Percentiles rank a stretch among this genome's conserved stretches.
These are phyloP conservation scores for Leptopilina boulardi DNA, from an alignment of 1,140 invertebrate species.

Conservation along the genomic window DNA sequence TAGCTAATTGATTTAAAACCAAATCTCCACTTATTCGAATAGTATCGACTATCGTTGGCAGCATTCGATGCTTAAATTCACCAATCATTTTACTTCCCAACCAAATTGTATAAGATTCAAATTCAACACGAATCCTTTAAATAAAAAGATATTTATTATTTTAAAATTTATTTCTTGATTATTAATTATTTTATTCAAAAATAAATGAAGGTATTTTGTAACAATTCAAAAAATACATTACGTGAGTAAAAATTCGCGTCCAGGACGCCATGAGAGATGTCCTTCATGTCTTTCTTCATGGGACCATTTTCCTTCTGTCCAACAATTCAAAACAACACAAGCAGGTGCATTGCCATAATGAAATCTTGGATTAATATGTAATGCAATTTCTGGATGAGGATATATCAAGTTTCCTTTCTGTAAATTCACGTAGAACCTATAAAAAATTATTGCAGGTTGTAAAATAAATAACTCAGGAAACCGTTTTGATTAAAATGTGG, in stretches of 20 bases:
- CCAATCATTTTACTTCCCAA: conserved; percentile 69
- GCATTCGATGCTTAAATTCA: conserved; percentile 68
- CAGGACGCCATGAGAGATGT: conserved; percentile 70
- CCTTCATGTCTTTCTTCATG: conserved; percentile 72
- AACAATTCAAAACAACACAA: conserved; percentile 74
- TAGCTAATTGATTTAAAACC: conserved; percentile 62
- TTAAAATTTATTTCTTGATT: neutral
- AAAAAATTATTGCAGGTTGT: conserved; percentile 42
- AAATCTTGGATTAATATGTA: conserved; percentile 83
- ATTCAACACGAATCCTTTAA: conserved; percentile 67
- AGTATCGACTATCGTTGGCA: conserved; percentile 63
- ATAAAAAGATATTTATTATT: conserved; percentile 32
- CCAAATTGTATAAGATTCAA: conserved; percentile 68
- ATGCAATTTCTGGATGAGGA: conserved; percentile 79
- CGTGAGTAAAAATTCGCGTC: conserved; percentile 71
- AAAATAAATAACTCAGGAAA: conserved; percentile 16
- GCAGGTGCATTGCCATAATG: conserved; percentile 64
- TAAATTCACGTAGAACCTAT: conserved; percentile 82
- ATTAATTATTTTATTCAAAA: too few relatives aligned
- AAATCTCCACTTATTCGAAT: conserved; percentile 71
- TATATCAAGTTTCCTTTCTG: conserved; percentile 79
- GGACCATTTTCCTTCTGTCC: conserved; percentile 69
- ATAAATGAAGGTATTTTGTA: neutral
- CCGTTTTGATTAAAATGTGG: too few relatives aligned
- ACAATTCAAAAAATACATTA: conserved; percentile 49